Evolutionary conservation across 2,113 vertebrate species (phyloP).

Genomic region (Athene cunicularia): DNA sequence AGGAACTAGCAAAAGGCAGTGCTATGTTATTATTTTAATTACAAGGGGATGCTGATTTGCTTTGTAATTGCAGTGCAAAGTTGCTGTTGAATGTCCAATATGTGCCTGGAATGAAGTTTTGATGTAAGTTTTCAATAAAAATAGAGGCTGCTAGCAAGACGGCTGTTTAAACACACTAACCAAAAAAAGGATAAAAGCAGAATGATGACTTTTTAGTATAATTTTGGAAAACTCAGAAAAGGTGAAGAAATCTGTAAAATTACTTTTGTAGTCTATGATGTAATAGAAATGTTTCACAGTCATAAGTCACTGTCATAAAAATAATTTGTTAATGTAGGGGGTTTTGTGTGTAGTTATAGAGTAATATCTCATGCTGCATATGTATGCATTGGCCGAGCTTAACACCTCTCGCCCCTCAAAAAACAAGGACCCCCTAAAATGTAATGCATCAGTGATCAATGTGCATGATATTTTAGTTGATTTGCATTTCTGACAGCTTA

Average conservation of each 20-base stretch:
- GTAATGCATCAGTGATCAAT: neutral
- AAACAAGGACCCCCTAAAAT: accelerated
- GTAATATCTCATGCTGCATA: accelerated
- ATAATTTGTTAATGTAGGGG: neutral
- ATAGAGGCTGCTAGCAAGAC: neutral
- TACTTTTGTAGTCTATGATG: neutral
- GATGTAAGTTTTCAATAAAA: conserved; percentile 11
- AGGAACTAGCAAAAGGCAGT: conserved; percentile 19
- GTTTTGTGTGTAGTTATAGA: neutral
- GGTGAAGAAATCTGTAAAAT: neutral
- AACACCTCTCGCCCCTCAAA: accelerated
- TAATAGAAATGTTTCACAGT: neutral
- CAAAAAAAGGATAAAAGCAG: neutral
- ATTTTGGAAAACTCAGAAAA: neutral
- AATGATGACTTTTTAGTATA: neutral
- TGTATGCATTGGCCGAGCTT: neutral
- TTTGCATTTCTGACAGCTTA: neutral
- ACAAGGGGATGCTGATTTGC: neutral
- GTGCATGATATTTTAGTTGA: neutral
- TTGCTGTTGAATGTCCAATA: conserved; percentile 24
- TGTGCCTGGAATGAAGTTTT: conserved; percentile 2
- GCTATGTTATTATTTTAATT: conserved; percentile 56
- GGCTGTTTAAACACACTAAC: neutral
- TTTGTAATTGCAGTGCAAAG: conserved; percentile 4
- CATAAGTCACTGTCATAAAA: neutral